Evolutionary conservation across 2,888 invertebrate species (phyloP), one percentile per base, ranked within the genome.

Genomic region (Hypolimnas misippus): DNA sequence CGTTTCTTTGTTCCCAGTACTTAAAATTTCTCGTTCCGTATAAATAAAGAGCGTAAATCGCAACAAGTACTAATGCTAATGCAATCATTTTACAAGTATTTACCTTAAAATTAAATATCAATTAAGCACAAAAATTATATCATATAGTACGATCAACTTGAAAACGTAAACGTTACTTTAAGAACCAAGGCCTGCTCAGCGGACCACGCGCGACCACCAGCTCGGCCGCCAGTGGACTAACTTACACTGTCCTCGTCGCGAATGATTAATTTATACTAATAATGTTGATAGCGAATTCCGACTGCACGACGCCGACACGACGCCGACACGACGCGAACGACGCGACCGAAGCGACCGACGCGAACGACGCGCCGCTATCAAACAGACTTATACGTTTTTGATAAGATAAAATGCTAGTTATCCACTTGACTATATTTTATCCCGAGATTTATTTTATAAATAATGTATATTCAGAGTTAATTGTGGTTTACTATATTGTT

Each of bases 1-100:
- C 76, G 7, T 83, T 81, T 57, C 75, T 76, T 35, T 73, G 65
- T 42, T 71, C 65, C 86, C 86, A 86, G 65, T 86, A 85, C 33
- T 70, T 71, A 56, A 77, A 76, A 56, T 73, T 79, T 19, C 74
- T 73, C 5, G 78, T 79, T 16, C 80, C 78, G 65, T 79, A 83
- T 12, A 73, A 57, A 67, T 83, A 85, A 3, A 81, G 69, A 17
- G 67, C 71, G 12, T 74, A 68, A 8, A 79, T 49, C 29, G 70
- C 58, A 12, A 72, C 25, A 1, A 69, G 63, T 8, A 74, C 31
- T 1, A 74, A 21, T 0, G 68, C 31, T 16, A 75, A 17, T 3
- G 65, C 46, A 6, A 69, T 56, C 68, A 66, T 68, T 19, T 49
- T 49, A 2, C 6, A 17, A 17, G 8, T 7, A 35, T 19, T 3